phyloP scores from a whole-genome alignment of 1,140 invertebrate genomes.

The Caenorhabditis elegans region DNA sequence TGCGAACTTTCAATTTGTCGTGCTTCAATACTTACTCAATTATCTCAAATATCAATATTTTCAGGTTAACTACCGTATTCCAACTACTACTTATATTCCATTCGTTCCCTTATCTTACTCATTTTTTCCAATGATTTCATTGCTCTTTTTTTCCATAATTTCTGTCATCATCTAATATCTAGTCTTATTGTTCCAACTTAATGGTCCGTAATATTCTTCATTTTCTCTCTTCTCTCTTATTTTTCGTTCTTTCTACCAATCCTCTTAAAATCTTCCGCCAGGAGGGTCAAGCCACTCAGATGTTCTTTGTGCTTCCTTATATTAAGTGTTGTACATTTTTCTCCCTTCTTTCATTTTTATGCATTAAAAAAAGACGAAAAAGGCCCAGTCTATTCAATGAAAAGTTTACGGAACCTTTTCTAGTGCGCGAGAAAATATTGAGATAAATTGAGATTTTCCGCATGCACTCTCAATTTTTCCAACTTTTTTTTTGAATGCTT shows the following conservation, averaged over 20 bases:
- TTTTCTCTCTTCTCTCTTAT: neutral
- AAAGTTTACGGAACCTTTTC: neutral
- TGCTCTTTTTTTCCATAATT: neutral
- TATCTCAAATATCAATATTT: neutral
- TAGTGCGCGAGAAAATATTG: neutral
- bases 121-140: neutral
- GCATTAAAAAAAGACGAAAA: neutral
- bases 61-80: neutral
- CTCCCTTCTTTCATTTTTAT: neutral
- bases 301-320: constrained; percentile 22
- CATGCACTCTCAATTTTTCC: neutral
- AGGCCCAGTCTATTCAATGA: constrained; percentile 20
- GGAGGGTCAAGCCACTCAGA: constrained; percentile 6
- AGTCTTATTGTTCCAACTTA: neutral
- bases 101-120: neutral
- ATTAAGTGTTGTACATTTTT: neutral
- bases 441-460: constrained; percentile 16
- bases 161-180: neutral
- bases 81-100: neutral
- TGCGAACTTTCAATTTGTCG: neutral
- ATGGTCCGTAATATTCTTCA: constrained; percentile 13
- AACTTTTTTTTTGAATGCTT: neutral
- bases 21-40: too few relatives aligned
- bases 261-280: neutral
- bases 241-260: neutral